Base-by-base conservation (phyloP, 2,797 vertebrate species). In the Silurus aristotelis region DNA sequence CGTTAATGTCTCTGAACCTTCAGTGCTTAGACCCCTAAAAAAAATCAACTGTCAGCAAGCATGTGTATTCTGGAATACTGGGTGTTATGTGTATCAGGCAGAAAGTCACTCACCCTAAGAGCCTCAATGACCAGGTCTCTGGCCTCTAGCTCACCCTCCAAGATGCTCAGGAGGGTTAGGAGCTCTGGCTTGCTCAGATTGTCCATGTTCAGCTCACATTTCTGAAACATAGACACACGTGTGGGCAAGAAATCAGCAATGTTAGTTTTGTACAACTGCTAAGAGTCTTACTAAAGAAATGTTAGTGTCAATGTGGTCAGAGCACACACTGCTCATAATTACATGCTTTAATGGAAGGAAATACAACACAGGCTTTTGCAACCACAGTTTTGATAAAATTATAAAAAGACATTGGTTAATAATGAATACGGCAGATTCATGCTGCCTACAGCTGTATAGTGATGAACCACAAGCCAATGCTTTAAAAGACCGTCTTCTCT, bases 131-230 rank as follows among this genome's bases (percentile, higher is more conserved):
- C 98, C 73, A 99, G 95, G 91, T 99, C 98, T 84, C 97, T 95
- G 87, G 98, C 98, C 91, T 99, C 98, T 84, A 99, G 93, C 87
- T 99, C 98, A 61, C 98, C 98, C 93, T 99, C 98, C 96, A 99
- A 97, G 92, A 99, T 95, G 31, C 98, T 99, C 89, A 99, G 94
- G 84, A 99, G 96, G 87, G 97, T 98, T 82, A 97, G 95, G 87
- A 99, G 90, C 91, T 99, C 98, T 0, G 97, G 93, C 89, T 97
- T 98, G 93, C 97, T 99, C 93, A 99, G 93, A 88, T 96, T 98
- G 93, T 99, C 98, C 96, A 99, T 96, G 94, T 99, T 97, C 92
- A 99, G 97, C 86, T 98, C 97, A 92, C 93, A 96, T 94, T 95
- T 97, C 98, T 99, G 95, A 86, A 87, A 90, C 71, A 86, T 43